These are phyloP conservation scores for Onychostoma macrolepis DNA, from an alignment of 2,113 vertebrate species.

Conservation along the genomic window DNA sequence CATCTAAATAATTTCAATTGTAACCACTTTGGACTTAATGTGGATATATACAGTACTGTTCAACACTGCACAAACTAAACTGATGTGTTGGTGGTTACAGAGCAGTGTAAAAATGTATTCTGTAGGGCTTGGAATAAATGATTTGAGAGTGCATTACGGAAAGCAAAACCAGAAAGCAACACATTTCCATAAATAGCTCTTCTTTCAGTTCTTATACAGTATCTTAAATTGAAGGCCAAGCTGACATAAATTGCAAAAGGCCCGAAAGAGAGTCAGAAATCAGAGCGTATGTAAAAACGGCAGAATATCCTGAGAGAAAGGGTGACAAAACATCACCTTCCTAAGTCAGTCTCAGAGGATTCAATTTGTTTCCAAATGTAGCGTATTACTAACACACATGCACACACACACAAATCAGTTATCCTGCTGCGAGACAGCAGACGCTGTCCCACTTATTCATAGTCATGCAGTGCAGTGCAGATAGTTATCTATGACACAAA, in stretches of 20 bases:
- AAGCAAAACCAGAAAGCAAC: neutral
- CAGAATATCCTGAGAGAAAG: neutral
- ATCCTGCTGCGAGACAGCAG: neutral
- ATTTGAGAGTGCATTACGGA: neutral
- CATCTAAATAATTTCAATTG: neutral
- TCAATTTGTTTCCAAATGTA: neutral
- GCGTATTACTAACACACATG: neutral
- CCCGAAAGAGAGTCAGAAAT: neutral
- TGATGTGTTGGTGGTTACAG: neutral
- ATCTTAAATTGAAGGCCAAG: neutral
- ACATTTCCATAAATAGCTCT: neutral
- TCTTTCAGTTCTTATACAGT: neutral
- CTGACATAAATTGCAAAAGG: neutral
- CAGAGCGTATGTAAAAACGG: neutral
- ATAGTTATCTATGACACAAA: neutral
- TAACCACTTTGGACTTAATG: neutral
- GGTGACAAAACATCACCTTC: neutral
- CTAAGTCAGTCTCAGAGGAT: neutral
- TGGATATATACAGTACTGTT: neutral
- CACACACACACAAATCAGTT: neutral
- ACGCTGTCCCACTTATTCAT: conserved; percentile 10
- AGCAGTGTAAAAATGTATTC: too few species aligned
- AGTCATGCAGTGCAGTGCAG: neutral
- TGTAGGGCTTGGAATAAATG: neutral
- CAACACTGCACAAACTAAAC: neutral